A percentile compares a stretch with the other conserved stretches of the same genome.
Evolutionary conservation across 1,140 invertebrate genomes (phyloP).

Genomic region (Drosophila pectinifera): DNA sequence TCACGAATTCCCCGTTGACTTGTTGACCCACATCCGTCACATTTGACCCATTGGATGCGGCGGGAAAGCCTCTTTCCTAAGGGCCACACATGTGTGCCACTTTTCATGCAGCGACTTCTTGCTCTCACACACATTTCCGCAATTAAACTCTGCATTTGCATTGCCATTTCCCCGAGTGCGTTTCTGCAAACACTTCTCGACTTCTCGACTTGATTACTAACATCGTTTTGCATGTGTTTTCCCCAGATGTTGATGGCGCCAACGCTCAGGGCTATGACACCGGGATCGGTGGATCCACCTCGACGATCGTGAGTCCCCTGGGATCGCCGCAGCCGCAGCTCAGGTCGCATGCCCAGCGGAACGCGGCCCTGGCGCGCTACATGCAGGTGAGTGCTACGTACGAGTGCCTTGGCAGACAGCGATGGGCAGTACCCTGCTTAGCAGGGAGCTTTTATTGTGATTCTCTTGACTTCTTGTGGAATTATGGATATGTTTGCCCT

Average conservation of each 20-base stretch:
- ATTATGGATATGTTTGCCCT: no score
- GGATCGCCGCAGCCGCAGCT: slow-evolving; percentile 82
- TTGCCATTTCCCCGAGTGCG: slow-evolving; percentile 28
- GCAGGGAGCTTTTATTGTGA: no score
- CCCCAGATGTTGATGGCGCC: slow-evolving; percentile 82
- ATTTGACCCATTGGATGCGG: slow-evolving; percentile 20
- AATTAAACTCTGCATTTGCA: slow-evolving; percentile 39
- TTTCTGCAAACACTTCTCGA: slow-evolving; percentile 46
- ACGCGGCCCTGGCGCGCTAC: slow-evolving; percentile 74
- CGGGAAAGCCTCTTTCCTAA: slow-evolving; percentile 20
- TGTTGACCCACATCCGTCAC: slow-evolving; percentile 24
- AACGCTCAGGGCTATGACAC: slow-evolving; percentile 84
- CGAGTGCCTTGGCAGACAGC: slow-evolving; percentile 1
- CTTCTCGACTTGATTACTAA: slow-evolving; percentile 40
- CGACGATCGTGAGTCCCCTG: slow-evolving; percentile 83
- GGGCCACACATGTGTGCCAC: slow-evolving; percentile 34
- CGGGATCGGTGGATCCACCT: slow-evolving; percentile 84
- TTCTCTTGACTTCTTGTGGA: no score
- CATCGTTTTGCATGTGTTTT: slow-evolving; percentile 28
- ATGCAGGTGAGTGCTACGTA: slow-evolving; percentile 84
- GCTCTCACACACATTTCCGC: slow-evolving; percentile 20
- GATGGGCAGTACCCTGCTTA: not conserved
- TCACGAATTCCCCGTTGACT: slow-evolving; percentile 13
- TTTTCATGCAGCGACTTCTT: slow-evolving; percentile 32
- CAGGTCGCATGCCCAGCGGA: slow-evolving; percentile 80